These are phyloP conservation scores for Oryzias javanicus DNA, from an alignment of 2,113 vertebrate species.

Conservation along the genomic window DNA sequence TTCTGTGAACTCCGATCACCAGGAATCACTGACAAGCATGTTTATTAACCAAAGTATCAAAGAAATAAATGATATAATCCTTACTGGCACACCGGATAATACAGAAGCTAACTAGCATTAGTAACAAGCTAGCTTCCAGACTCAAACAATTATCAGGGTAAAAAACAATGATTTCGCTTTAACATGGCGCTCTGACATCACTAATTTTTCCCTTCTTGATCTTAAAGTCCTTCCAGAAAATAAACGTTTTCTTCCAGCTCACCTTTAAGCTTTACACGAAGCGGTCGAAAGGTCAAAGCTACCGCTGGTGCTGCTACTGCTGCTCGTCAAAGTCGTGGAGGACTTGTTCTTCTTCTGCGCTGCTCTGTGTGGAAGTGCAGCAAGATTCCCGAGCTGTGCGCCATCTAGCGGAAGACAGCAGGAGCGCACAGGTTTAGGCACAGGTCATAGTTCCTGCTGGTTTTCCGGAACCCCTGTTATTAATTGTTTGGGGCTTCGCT, in stretches of 20 bases:
- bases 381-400: background rate
- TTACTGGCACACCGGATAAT: background rate
- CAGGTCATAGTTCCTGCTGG: no score
- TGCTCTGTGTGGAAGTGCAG: background rate
- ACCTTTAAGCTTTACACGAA: conserved; percentile 34
- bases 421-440: no score
- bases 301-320: background rate
- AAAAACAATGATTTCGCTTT: background rate
- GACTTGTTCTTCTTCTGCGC: conserved; percentile 39
- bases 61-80: no score
- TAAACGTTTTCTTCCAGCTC: background rate
- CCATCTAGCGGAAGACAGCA: conserved; percentile 23
- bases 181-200: rapidly evolving
- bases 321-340: conserved; percentile 61
- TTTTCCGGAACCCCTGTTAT: no score
- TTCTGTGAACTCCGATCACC: no score
- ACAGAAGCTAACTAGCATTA: conserved; percentile 18
- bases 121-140: conserved; percentile 16
- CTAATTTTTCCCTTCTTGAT: rapidly evolving
- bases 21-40: no score
- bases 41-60: no score
- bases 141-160: background rate
- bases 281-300: conserved; percentile 58
- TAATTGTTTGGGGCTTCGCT: no score
- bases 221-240: rapidly evolving